Base-by-base conservation (phyloP, 2,797 vertebrate genomes). In the Jordanella pulchra region DNA sequence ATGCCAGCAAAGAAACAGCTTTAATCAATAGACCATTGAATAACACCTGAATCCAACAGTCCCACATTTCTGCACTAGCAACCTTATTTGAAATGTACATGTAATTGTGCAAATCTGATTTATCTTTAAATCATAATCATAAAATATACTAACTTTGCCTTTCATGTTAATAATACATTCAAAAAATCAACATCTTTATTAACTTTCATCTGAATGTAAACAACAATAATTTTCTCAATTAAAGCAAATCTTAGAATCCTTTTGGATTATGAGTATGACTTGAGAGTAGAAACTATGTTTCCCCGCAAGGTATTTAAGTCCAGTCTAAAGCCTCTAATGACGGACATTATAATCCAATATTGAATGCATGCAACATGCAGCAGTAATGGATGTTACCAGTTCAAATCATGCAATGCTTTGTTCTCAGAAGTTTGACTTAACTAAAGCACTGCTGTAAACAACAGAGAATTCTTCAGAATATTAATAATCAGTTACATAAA, bases 21-120 rank as follows among this genome's bases (percentile, higher is more conserved):
- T 30, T 25, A 71, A 78, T 78, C 78, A 44, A 73, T 79, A 72
- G 12, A 64, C 48, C 3, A 25, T 0, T 58, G 65, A 23, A 77
- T n/a, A n/a, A 73, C 15, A 67, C 39, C 69, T 67, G 30, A 67
- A 71, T 69, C 12, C 42, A 75, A 23, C 32, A 73, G 60, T 28
- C 47, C 12, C 61, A 7, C 9, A 35, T 17, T 65, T 55, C 27
- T 39, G 53, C 30, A 39, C 45, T 35, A 17, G 50, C 47, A 54
- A 27, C 17, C 12, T 60, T 28, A 27, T 51, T 50, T 61, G 4
- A 6, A 65, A 4, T 23, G 7, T 18, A 32, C 6, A 48, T 78
- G 68, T 30, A 13, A 27, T 50, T 72, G 39, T 69, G 21, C 27
- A 30, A 30, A 21, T 35, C 21, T 53, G 28, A 3, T 65, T 27